Evolutionary conservation across 2,797 vertebrate species (phyloP).

Genomic region (Podarcis siculus): DNA sequence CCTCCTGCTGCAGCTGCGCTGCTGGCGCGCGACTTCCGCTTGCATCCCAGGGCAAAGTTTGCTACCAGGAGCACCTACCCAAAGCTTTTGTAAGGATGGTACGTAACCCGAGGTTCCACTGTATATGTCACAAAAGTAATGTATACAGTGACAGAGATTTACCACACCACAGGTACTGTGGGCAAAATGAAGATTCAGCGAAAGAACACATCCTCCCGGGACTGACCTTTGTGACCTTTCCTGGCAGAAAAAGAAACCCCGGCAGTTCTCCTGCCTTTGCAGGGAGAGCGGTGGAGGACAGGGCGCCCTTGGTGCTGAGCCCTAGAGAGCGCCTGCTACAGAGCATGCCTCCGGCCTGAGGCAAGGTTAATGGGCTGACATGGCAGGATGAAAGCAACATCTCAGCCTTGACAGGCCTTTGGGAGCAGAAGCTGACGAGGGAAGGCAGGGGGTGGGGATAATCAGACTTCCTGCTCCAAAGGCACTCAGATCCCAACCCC

Average conservation of each 20-base stretch:
- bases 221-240: not conserved
- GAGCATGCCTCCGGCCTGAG: not conserved
- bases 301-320: not conserved
- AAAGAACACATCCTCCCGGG: not conserved
- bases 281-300: accelerated
- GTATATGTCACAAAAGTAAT: not conserved
- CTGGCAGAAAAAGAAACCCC: not conserved
- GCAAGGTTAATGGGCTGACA: not conserved
- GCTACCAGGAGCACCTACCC: no score
- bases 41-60: no score
- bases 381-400: not conserved
- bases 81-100: no score
- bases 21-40: no score
- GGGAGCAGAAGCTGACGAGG: not conserved
- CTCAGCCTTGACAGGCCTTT: slow-evolving; percentile 20
- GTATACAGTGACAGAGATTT: not conserved
- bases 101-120: no score
- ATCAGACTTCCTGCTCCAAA: not conserved
- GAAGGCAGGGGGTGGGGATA: not conserved
- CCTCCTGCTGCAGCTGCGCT: no score
- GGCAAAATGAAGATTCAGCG: not conserved
- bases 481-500: not conserved
- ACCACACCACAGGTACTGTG: not conserved
- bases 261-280: not conserved
- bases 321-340: not conserved